Evolutionary conservation across 2,888 invertebrate species (phyloP).

Genomic region (Chloromyia formosa): DNA sequence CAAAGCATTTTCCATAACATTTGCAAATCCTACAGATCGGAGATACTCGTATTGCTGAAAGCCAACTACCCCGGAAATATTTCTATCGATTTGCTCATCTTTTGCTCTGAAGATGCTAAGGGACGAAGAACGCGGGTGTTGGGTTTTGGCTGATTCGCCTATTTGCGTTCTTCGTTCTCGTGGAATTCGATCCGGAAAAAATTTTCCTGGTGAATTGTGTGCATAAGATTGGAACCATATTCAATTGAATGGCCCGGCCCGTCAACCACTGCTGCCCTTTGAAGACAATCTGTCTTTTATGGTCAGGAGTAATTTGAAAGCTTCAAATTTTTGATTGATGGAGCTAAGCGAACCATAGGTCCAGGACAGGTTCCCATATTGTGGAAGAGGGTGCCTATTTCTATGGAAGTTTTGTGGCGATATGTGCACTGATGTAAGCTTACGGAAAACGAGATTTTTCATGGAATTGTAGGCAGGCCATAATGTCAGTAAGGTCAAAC

Average conservation of each 20-base stretch:
- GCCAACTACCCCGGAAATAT: not conserved
- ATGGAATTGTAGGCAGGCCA: slow-evolving; percentile 2
- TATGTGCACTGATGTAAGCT: not conserved
- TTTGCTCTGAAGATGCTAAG: not conserved
- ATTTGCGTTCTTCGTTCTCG: not conserved
- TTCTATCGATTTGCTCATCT: not conserved
- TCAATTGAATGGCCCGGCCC: slow-evolving; percentile 19
- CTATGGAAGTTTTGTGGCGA: too few relatives aligned
- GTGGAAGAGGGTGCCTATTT: too few relatives aligned
- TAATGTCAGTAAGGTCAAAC: slow-evolving; percentile 16
- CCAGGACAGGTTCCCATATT: too few relatives aligned
- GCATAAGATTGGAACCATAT: slow-evolving; percentile 28
- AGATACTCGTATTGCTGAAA: not conserved
- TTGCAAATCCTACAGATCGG: slow-evolving; percentile 5
- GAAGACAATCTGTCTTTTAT: slow-evolving; percentile 35
- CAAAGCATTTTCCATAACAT: slow-evolving; percentile 11
- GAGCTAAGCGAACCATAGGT: not conserved
- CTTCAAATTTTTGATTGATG: slow-evolving; percentile 39
- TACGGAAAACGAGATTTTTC: slow-evolving; percentile 8
- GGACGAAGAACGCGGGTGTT: too few relatives aligned
- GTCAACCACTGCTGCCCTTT: slow-evolving; percentile 9
- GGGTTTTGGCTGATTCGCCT: too few relatives aligned
- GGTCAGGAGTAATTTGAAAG: slow-evolving; percentile 29
- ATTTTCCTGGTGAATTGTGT: slow-evolving; percentile 40
- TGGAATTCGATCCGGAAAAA: slow-evolving; percentile 28